Evolutionary conservation across 2,113 vertebrate species (phyloP), one percentile per base, ranked within the genome.

Genomic region (Apodemus sylvaticus): DNA sequence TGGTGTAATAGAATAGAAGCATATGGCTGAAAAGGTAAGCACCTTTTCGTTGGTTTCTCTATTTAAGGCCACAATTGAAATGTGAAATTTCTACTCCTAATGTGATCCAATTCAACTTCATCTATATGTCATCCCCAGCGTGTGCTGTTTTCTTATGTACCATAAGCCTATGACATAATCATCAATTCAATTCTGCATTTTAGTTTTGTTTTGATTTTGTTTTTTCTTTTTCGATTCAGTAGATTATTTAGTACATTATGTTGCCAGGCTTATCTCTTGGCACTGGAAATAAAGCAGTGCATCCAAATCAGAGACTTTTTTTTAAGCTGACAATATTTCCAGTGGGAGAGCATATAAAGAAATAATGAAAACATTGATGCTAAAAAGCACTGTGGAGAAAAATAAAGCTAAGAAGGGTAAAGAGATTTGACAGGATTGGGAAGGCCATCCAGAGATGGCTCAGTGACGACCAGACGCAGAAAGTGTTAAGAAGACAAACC

Each of bases 61-160:
- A 83, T 95, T 93, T 93, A 92, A 88, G 85, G 22, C 42, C 39
- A 77, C 51, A 91, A 87, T 60, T 79, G 34, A 94, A 93, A 78
- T 66, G 71, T 64, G 66, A 42, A 81, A 77, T 66, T 77, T 81
- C n/a, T 42, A 81, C 92, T 88, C 42, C 71, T 79, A 68, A 85
- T 94, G 9, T 83, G 51, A 90, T 39, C 76, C 58, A 90, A 93
- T 66, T 20, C 55, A 88, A 4, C n/a, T 48, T 87, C 78, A 74
- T 87, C 71, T 91, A 42, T 62, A 62, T 55, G 10, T 34, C 77
- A 85, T 91, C 45, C 24, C 39, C 58, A 94, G 82, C 64, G 53
- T 74, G 8, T 1, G 76, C 48, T n/a, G 60, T 92, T 88, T 96
- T 51, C 58, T 86, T 64, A 88, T 71, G 7, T 82, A 39, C 58